These are phyloP conservation scores for Cyrtonyx montezumae DNA, from an alignment of 2,113 vertebrate genomes.

Conservation along the genomic window DNA sequence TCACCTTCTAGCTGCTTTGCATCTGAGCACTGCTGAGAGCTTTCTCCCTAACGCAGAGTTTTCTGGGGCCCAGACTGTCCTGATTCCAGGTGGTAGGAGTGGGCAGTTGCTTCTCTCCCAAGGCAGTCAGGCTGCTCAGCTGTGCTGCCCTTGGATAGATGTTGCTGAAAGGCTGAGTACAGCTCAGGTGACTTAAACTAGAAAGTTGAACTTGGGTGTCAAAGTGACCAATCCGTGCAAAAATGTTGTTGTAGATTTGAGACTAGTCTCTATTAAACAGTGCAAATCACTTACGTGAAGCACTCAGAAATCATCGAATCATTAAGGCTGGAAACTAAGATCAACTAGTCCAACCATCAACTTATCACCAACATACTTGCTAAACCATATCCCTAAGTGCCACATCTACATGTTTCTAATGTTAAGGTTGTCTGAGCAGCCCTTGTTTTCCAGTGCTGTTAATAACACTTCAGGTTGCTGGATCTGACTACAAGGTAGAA, in stretches of 20 bases:
- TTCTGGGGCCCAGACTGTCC: neutral
- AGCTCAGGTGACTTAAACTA: neutral
- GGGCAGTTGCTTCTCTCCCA: neutral
- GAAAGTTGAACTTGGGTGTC: neutral
- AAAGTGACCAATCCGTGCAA: neutral
- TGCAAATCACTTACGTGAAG: neutral
- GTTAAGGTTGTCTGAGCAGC: neutral
- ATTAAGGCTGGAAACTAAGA: too few species aligned
- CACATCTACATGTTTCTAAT: neutral
- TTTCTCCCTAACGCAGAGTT: neutral
- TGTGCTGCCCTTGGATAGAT: neutral
- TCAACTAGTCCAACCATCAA: too few species aligned
- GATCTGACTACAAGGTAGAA: neutral
- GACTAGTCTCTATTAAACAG: neutral
- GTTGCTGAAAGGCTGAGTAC: neutral
- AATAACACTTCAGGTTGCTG: neutral
- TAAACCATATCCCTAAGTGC: too few species aligned
- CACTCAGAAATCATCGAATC: neutral
- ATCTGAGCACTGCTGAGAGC: neutral
- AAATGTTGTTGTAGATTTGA: neutral
- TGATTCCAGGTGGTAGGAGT: neutral
- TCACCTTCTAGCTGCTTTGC: rapidly evolving
- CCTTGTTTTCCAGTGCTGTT: neutral
- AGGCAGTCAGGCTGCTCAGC: neutral
- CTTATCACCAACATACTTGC: too few species aligned